Conservation (phyloP, 2,797 vertebrate genomes). For the Tympanoctomys barrerae region DNA sequence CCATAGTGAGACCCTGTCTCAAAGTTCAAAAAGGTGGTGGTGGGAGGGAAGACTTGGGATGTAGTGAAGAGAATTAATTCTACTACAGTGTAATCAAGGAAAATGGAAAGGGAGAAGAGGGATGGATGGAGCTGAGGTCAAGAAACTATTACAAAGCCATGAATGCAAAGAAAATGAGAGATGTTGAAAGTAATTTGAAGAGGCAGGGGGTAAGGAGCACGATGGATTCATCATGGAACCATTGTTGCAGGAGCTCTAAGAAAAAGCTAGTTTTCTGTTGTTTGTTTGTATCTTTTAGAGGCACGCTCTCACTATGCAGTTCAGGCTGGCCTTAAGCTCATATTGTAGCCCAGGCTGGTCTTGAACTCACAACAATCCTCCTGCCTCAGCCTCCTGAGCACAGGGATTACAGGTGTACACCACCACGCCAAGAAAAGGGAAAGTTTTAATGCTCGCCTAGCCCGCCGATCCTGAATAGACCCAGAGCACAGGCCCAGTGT, state of each 20-base stretch:
- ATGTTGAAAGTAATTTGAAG: not conserved
- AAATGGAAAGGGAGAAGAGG: not conserved
- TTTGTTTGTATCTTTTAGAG: too few species aligned
- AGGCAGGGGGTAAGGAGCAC: not conserved
- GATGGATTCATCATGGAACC: not conserved
- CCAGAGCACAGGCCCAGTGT: too few species aligned
- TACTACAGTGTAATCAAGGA: not conserved
- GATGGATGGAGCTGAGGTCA: not conserved
- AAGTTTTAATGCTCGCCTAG: not conserved
- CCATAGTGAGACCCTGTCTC: not conserved
- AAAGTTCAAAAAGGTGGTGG: not conserved
- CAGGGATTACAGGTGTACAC: too few species aligned
- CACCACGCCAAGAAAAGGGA: not conserved
- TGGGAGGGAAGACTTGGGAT: not conserved
- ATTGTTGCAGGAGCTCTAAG: not conserved
- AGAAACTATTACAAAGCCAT: slow-evolving; percentile 37
- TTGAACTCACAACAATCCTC: too few species aligned
- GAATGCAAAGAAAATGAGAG: not conserved
- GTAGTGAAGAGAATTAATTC: not conserved
- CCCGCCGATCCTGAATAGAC: too few species aligned
- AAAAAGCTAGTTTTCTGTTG: not conserved
- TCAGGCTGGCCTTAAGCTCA: too few species aligned
- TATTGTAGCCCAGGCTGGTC: too few species aligned
- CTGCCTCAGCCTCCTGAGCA: too few species aligned
- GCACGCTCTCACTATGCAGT: too few species aligned